These are phyloP conservation scores for Caenorhabditis drosophilae DNA, from an alignment of 2,888 invertebrate genomes.

Conservation along the genomic window DNA sequence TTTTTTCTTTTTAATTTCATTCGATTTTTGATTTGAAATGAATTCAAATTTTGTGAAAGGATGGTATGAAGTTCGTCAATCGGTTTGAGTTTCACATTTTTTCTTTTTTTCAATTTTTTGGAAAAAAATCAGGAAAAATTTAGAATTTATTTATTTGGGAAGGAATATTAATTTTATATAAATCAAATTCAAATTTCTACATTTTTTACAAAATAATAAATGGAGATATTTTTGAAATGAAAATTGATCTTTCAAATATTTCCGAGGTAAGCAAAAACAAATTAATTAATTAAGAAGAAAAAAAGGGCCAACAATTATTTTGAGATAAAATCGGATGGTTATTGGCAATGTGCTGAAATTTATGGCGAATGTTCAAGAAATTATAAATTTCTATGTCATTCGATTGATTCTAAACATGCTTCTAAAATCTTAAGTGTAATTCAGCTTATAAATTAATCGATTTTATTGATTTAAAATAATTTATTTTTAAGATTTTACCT, in stretches of 20 bases:
- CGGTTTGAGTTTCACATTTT: not conserved
- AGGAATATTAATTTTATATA: constrained; percentile 1
- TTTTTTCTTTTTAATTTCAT: too few species aligned
- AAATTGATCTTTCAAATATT: not conserved
- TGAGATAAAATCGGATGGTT: constrained; percentile 17
- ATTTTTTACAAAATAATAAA: constrained; percentile 4
- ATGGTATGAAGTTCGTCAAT: constrained; percentile 3
- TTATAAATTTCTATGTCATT: constrained; percentile 25
- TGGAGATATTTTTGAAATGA: constrained; percentile 6
- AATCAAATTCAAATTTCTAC: too few species aligned
- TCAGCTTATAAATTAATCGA: too few species aligned
- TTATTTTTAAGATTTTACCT: constrained; percentile 18
- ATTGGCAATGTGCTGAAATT: constrained; percentile 32
- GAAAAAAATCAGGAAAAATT: not conserved
- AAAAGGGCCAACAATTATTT: too few species aligned
- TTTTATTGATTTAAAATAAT: too few species aligned
- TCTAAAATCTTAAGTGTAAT: constrained; percentile 16
- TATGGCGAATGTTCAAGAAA: constrained; percentile 6
- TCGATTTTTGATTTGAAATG: not conserved
- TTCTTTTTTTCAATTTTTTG: not conserved
- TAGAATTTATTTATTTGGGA: constrained; percentile 11
- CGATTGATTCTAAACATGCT: constrained; percentile 11
- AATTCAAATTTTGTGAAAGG: constrained; percentile 4
- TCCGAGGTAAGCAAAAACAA: not conserved
- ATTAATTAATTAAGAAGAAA: not conserved